Base-by-base conservation (phyloP, 2,113 vertebrate genomes). In the Odontophorus gujanensis region DNA sequence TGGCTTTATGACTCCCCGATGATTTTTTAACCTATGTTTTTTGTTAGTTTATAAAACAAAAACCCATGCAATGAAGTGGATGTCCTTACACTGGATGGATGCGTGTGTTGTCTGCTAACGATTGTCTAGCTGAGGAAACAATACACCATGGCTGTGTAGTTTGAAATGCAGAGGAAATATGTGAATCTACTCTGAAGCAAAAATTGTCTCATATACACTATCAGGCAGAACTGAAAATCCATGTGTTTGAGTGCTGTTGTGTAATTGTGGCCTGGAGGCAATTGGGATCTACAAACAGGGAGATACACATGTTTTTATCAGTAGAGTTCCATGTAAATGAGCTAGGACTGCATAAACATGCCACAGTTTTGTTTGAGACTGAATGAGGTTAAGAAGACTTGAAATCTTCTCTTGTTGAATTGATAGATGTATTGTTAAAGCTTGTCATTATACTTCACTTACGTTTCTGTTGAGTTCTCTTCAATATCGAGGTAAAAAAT, bases 21-120 rank as follows among this genome's bases (percentile, higher is more conserved):
- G 76, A 38, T 63, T 89, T 91, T 93, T 96, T 92, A 76, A 93
- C 73, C 34, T 69, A 0, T 78, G 47, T 88, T 95, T 95, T 95
- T 79, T 79, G 66, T 86, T 86, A 86, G 51, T 88, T 12, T 81
- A 43, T 95, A 90, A 95, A 94, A 62, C 72, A 84, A 84, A 96
- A 86, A 11, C 40, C 73, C 76, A 25, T 34, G 53, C 66, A 62
- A 62, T 48, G 43, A 69, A 69, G 24, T 77, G 71, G 42, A 28
- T 85, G 57, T 55, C 66, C 79, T 85, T 30, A 63, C 30, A 9
- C 19, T 59, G 62, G 43, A 47, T 1, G 84, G 79, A 30, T 66
- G 34, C 67, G 71, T 3, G 16, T 73, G 73, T 87, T 90, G 40
- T 53, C 81, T 89, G 89, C 53, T 85, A 65, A 76, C 55, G 81